Conservation (phyloP, 1,140 invertebrate species). For the Hetaerina americana region DNA sequence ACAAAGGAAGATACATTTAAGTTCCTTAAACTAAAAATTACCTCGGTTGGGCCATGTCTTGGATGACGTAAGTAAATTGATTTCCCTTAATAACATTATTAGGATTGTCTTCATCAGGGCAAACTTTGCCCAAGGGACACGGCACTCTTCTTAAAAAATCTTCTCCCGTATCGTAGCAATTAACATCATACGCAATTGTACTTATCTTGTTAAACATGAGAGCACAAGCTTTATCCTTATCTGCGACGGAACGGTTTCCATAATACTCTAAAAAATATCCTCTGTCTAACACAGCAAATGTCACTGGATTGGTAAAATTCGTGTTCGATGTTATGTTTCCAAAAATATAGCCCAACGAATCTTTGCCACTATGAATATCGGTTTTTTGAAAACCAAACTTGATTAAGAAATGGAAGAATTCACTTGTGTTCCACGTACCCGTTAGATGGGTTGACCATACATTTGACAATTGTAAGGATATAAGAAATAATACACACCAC, state of each 20-base stretch:
- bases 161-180: conserved; percentile 65
- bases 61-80: conserved; percentile 89
- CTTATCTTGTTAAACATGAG: conserved; percentile 76
- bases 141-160: conserved; percentile 84
- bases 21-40: conserved; percentile 38
- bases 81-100: conserved; percentile 70
- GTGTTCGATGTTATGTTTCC: conserved; percentile 74
- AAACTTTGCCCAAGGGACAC: conserved; percentile 61
- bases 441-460: conserved; percentile 34
- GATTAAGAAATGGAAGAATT: conserved; percentile 82
- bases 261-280: conserved; percentile 80
- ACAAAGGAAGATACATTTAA: conserved; percentile 4
- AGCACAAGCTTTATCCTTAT: conserved; percentile 57
- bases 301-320: conserved; percentile 51
- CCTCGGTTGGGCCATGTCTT: conserved; percentile 78
- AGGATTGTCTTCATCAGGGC: conserved; percentile 74
- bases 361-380: conserved; percentile 60
- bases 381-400: conserved; percentile 97
- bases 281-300: conserved; percentile 75
- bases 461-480: not conserved
- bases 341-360: conserved; percentile 87
- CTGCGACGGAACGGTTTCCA: conserved; percentile 47
- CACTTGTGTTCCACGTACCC: conserved; percentile 49
- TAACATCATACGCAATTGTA: conserved; percentile 65
- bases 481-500: not conserved